phyloP scores from a whole-genome alignment of 2,797 vertebrate species.

The Chromobotia macracanthus region DNA sequence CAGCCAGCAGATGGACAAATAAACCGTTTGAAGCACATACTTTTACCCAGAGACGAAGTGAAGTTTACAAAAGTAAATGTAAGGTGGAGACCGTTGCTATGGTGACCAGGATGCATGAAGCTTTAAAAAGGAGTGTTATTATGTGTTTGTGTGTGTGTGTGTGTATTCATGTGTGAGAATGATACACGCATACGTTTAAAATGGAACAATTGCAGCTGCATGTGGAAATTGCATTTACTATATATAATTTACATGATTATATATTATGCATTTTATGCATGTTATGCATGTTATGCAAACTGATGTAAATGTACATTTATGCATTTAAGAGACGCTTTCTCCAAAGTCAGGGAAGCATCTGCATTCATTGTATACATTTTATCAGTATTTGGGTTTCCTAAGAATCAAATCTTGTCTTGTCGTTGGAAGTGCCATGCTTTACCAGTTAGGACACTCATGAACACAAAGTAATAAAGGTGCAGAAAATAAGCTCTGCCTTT shows the following conservation, averaged over 20 bases:
- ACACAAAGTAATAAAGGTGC: too few relatives aligned
- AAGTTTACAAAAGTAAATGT: conserved; percentile 20
- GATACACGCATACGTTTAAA: not conserved
- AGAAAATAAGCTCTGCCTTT: not conserved
- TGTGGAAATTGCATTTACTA: too few relatives aligned
- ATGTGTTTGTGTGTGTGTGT: not conserved
- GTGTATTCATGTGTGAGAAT: not conserved
- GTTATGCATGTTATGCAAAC: too few relatives aligned
- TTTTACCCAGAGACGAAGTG: conserved; percentile 28
- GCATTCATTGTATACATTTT: not conserved
- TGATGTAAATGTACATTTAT: not conserved
- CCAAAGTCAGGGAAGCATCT: not conserved
- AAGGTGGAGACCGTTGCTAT: conserved; percentile 46
- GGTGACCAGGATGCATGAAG: conserved; percentile 48
- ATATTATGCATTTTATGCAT: too few relatives aligned
- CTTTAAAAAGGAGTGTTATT: conserved; percentile 18
- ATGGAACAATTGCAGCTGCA: too few relatives aligned
- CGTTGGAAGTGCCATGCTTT: not conserved
- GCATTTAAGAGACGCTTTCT: not conserved
- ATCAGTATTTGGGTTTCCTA: not conserved
- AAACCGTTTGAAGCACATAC: conserved; percentile 13
- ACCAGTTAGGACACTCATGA: not conserved
- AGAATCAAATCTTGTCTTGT: not conserved
- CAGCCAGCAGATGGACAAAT: conserved; percentile 1
- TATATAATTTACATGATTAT: too few relatives aligned